Conservation (phyloP, 2,888 invertebrate genomes). For the Ichneumoninae sp. region DNA sequence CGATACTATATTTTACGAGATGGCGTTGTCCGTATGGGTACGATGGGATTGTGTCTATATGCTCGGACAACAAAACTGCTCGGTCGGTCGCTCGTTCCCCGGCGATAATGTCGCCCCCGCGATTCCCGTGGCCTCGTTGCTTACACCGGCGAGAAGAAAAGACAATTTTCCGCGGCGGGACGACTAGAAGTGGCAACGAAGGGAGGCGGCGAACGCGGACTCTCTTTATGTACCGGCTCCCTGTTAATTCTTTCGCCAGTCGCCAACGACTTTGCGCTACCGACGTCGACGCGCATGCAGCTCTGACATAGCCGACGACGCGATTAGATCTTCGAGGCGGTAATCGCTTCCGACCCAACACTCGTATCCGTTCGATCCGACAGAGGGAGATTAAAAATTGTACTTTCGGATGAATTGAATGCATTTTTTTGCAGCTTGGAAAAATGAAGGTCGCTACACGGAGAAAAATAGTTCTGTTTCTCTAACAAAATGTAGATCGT, state of each 20-base stretch:
- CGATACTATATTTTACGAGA: neutral
- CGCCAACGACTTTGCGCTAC: constrained; percentile 35
- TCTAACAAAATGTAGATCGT: too few relatives aligned
- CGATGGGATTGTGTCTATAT: constrained; percentile 29
- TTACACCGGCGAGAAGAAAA: constrained; percentile 60
- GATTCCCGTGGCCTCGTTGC: constrained; percentile 72
- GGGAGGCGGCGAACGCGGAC: constrained; percentile 32
- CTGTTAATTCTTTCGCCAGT: constrained; percentile 20
- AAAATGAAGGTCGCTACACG: too few relatives aligned
- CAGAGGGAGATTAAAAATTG: neutral
- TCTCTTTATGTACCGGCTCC: constrained; percentile 28
- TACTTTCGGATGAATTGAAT: neutral
- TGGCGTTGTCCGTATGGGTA: neutral
- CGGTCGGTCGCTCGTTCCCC: constrained; percentile 51
- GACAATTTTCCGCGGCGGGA: constrained; percentile 50
- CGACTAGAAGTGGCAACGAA: constrained; percentile 2
- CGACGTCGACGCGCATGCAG: neutral
- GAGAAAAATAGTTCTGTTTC: too few relatives aligned
- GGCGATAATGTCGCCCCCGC: constrained; percentile 71
- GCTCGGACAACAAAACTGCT: constrained; percentile 29
- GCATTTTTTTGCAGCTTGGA: neutral
- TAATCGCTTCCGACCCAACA: neutral
- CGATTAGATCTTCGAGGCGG: neutral
- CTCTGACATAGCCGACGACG: neutral
- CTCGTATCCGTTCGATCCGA: neutral